A percentile compares a stretch with the other conserved stretches of the same genome.
These are phyloP conservation scores for Chaetorhynchus papuensis DNA, from an alignment of 2,113 vertebrate genomes.

Conservation along the genomic window DNA sequence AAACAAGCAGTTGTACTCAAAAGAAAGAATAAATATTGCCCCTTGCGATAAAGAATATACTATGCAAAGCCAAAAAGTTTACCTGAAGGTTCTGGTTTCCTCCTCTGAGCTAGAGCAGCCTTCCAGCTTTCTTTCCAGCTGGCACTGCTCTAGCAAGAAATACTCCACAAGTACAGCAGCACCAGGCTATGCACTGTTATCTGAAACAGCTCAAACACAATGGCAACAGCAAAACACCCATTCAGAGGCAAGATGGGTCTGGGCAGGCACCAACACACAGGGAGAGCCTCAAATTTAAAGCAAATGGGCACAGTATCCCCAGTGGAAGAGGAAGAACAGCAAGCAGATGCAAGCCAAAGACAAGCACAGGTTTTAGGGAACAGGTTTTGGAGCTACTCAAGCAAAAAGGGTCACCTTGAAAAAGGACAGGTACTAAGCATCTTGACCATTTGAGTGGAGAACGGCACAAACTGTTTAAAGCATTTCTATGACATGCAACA, in stretches of 20 bases:
- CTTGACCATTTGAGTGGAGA: not conserved
- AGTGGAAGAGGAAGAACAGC: rapidly evolving
- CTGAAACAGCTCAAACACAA: not conserved
- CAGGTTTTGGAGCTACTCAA: not conserved
- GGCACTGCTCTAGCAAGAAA: not conserved
- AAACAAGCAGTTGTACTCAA: not conserved
- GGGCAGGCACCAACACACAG: not conserved
- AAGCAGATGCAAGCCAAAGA: not conserved
- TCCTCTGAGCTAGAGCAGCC: not conserved
- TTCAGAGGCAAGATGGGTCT: rapidly evolving
- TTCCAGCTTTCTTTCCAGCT: not conserved
- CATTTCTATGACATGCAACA: not conserved
- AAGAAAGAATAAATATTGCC: not conserved
- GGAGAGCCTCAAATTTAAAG: not conserved
- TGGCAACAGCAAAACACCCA: not conserved
- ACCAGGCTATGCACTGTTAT: rapidly evolving
- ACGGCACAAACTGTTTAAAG: not conserved
- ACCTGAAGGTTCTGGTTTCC: not conserved
- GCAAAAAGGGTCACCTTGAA: conserved; percentile 25
- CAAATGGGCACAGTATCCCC: rapidly evolving
- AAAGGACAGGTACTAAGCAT: not conserved
- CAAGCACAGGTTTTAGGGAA: not conserved
- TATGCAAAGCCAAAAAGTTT: not conserved
- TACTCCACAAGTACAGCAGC: not conserved
- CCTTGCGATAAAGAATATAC: rapidly evolving